Base-by-base conservation (phyloP, 2,888 invertebrate genomes). In the Nomada fabriciana region DNA sequence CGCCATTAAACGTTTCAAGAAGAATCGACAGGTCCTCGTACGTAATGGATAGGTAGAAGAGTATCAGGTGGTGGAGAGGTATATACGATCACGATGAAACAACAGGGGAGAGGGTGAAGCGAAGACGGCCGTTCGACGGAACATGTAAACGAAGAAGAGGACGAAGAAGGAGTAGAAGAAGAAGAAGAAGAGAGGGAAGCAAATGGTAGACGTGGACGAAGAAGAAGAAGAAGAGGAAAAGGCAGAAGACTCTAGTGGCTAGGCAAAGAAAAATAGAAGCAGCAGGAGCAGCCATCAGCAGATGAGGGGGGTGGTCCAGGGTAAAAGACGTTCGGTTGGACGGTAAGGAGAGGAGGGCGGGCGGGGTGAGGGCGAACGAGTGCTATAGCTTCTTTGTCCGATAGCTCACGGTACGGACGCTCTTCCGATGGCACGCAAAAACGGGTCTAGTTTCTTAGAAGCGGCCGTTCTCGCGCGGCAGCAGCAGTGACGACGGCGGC, bases 371-470 rank as follows among this genome's bases (percentile, higher is more conserved):
- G 55, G 80, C 64, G 82, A 83, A 89, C 86, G 86, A 88, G 86
- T 86, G 87, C 83, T 86, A 81, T 83, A 86, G 86, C 89, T 91
- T 92, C 92, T 92, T 92, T 91, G 92, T 90, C 90, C 90, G 90
- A 91, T 92, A 92, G 91, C 91, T 90, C 89, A 91, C 91, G 90
- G 88, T 91, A 90, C 88, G 90, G 87, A 89, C 88, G 88, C 87
- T 89, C 91, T 89, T 89, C 82, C 79, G 87, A 84, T 78, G 78
- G 74, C 80, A 82, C 84, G 89, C 92, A 94, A 94, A 94, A 94
- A 94, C 93, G 93, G 89, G 94, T 93, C 93, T 93, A 93, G 93
- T 93, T 94, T 93, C 94, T 94, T 93, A 93, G 93, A 90, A 91
- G 91, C 89, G 91, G 86, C 89, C 89, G 91, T 91, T 90, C 91